Conservation (phyloP, 2,888 invertebrate species). For the Cryptophagus acutangulus region DNA sequence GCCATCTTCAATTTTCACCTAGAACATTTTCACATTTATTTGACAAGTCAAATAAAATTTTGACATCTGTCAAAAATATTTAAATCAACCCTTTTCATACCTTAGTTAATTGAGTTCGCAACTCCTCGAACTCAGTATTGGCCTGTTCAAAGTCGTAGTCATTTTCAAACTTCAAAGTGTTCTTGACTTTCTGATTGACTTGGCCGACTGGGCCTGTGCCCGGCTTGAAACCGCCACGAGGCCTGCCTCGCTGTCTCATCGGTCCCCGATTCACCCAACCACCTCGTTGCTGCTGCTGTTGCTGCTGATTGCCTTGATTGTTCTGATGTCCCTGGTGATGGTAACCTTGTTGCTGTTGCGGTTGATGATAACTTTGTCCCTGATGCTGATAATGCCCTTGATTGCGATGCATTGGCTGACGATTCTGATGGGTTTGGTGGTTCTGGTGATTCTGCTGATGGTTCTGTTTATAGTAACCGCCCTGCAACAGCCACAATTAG, state of each 20-base stretch:
- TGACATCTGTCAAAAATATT: conserved; percentile 1
- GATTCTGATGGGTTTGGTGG: conserved; percentile 25
- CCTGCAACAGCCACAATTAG: background rate
- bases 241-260: conserved; percentile 28
- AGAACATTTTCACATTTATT: conserved; percentile 7
- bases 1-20: conserved; percentile 38
- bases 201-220: conserved; percentile 34
- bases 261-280: conserved; percentile 27
- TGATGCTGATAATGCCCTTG: conserved; percentile 37
- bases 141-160: conserved; percentile 99
- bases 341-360: conserved; percentile 18
- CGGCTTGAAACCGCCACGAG: conserved; percentile 26
- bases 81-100: conserved; percentile 45
- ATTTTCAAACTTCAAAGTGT: conserved; percentile 85
- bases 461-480: conserved; percentile 33
- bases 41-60: conserved; percentile 1
- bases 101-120: conserved; percentile 79
- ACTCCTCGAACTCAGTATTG: conserved; percentile 93
- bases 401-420: conserved; percentile 18
- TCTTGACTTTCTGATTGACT: conserved; percentile 51
- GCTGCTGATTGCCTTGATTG: conserved; percentile 24
- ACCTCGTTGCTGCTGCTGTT: background rate
- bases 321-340: conserved; percentile 26
- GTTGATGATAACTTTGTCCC: conserved; percentile 12
- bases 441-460: conserved; percentile 44